Conservation (phyloP, 2,113 vertebrate genomes). For the Lagopus muta region DNA sequence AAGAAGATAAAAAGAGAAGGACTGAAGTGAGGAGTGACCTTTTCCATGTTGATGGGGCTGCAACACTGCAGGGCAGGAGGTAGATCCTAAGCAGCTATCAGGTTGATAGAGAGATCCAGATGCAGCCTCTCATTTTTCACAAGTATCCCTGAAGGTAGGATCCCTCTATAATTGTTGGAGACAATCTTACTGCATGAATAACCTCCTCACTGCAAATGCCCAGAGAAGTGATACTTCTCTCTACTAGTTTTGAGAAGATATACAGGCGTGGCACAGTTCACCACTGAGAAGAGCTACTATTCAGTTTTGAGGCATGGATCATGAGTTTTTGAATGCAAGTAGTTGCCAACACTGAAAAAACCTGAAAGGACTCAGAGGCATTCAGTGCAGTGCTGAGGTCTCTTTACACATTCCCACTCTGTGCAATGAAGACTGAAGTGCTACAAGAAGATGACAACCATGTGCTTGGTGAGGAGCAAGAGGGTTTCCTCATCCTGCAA, state of each 20-base stretch:
- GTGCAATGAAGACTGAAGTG: neutral
- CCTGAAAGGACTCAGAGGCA: neutral
- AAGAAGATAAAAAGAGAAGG: neutral
- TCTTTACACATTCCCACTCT: neutral
- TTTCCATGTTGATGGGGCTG: neutral
- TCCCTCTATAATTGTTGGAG: neutral
- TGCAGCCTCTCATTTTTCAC: neutral
- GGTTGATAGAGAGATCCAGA: neutral
- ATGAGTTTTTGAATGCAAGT: neutral
- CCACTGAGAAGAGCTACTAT: rapidly evolving
- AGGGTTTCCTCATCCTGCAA: neutral
- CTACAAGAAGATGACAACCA: neutral
- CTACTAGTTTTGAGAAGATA: neutral
- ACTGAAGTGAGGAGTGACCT: neutral
- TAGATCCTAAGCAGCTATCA: neutral
- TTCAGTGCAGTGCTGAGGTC: neutral
- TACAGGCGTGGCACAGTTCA: neutral
- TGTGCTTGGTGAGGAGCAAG: neutral
- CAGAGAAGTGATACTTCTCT: neutral
- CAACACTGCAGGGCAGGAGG: neutral
- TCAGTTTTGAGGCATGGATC: neutral
- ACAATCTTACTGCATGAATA: neutral
- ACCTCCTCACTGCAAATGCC: neutral
- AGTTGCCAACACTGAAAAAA: neutral
- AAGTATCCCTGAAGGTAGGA: neutral